Evolutionary conservation across 2,888 invertebrate genomes (phyloP), one percentile per base, ranked within the genome.

Genomic region (Trilocha varians): DNA sequence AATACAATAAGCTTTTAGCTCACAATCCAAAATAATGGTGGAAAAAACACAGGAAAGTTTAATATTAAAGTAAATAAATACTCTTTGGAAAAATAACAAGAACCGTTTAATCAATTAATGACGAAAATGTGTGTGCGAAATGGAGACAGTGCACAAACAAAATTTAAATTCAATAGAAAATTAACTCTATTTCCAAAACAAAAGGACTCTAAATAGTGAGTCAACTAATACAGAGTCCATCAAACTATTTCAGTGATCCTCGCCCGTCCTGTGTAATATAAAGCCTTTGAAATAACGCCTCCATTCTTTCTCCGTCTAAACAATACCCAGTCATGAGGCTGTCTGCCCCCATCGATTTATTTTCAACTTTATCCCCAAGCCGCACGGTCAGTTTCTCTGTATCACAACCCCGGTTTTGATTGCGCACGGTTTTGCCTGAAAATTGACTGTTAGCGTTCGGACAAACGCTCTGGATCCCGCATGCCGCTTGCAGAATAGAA

Each of bases 221-320:
- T 14, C 36, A 36, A 16, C n/a, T 36, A 16, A 36, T 16, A 36
- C 3, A n/a, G n/a, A n/a, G 13, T 3, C 5, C 15, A 5, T 9
- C 36, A 9, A 45, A 40, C 50, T 61, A 62, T 44, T 61, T 64
- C 48, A 49, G 48, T 32, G 48, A 46, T 17, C 68, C 65, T 32
- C 62, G 59, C 13, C 58, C 67, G 53, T 80, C 80, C 49, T 82
- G 82, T 38, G 82, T 78, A 53, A 82, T 69, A 59, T 72, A 71
- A 15, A 75, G 66, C 59, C 68, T 78, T 44, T 80, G 76, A 41
- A 80, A 78, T 54, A 79, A 57, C 62, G 78, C 70, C 3, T 67
- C 71, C 53, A 78, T 64, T 58, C 71, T 69, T 48, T 75, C 74
- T 16, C 70, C 67, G 49, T 77, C 70, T 8, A 78, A 64, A 59